A percentile compares a stretch with the other conserved stretches of the same genome.
Conservation (phyloP, 2,888 invertebrate species). For the Epistrophe eligans region DNA sequence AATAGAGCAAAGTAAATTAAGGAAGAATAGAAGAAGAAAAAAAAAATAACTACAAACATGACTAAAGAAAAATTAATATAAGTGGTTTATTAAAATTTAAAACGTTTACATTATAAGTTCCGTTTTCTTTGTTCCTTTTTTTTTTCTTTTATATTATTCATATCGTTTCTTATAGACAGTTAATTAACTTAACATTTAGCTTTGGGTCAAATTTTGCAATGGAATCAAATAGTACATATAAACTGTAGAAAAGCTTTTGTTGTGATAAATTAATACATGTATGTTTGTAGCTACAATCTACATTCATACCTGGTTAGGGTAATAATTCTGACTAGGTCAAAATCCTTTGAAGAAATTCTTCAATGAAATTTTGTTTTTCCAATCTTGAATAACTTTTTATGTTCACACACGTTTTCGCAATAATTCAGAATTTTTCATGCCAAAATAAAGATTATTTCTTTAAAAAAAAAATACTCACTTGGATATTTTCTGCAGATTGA, state of each 20-base stretch:
- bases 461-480: too few species aligned
- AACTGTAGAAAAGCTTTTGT: neutral
- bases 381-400: too few species aligned
- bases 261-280: neutral
- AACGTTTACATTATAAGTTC: slow-evolving; percentile 78
- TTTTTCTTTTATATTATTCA: slow-evolving; percentile 27
- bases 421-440: too few species aligned
- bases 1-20: slow-evolving; percentile 61
- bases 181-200: slow-evolving; percentile 30
- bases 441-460: too few species aligned
- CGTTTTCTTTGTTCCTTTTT: slow-evolving; percentile 46
- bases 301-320: too few species aligned
- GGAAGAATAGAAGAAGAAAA: slow-evolving; percentile 19
- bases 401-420: too few species aligned
- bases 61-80: slow-evolving; percentile 80
- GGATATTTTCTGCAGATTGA: too few species aligned
- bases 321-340: neutral
- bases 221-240: too few species aligned
- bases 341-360: neutral
- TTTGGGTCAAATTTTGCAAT: slow-evolving; percentile 12
- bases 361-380: too few species aligned
- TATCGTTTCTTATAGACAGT: neutral
- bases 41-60: slow-evolving; percentile 20
- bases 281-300: too few species aligned
- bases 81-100: slow-evolving; percentile 83